Evolutionary conservation across 1,140 invertebrate genomes (phyloP).

Genomic region (Pantala flavescens): DNA sequence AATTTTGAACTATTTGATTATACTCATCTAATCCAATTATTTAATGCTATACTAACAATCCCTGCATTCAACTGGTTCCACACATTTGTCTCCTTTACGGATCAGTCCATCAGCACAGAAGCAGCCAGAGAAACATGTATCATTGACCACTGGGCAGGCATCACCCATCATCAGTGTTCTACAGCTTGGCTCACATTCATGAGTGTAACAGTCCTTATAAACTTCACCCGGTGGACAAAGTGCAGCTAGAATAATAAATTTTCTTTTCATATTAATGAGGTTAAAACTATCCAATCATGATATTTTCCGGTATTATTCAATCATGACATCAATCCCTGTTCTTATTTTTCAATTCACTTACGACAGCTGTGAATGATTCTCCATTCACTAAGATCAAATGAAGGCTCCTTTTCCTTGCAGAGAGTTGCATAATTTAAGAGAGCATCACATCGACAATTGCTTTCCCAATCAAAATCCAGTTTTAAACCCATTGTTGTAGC

Average conservation of each 20-base stretch:
- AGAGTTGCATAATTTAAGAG: conserved; percentile 58
- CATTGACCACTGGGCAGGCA: conserved; percentile 47
- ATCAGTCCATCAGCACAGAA: conserved; percentile 71
- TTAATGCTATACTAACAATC: conserved; percentile 48
- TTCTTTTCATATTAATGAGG: conserved; percentile 12
- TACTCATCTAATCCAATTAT: too few relatives aligned
- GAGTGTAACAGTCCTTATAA: conserved; percentile 66
- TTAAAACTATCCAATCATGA: background rate
- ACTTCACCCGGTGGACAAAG: conserved; percentile 58
- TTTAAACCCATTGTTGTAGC: background rate
- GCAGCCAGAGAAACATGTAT: conserved; percentile 67
- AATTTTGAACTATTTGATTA: too few relatives aligned
- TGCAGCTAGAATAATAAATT: conserved; percentile 39
- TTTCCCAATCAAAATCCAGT: conserved; percentile 17
- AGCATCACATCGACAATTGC: conserved; percentile 55
- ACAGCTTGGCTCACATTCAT: conserved; percentile 60
- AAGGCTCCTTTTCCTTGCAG: conserved; percentile 50
- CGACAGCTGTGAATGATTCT: conserved; percentile 55
- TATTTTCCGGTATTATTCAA: too few relatives aligned
- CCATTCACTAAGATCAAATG: conserved; percentile 55
- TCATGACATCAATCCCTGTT: too few relatives aligned
- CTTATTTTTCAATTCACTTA: conserved; percentile 34
- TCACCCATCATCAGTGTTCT: conserved; percentile 45
- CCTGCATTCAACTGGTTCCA: conserved; percentile 56
- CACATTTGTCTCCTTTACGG: conserved; percentile 53